Evolutionary conservation across 2,888 invertebrate species (phyloP).

Genomic region (Caenorhabditis sp.): DNA sequence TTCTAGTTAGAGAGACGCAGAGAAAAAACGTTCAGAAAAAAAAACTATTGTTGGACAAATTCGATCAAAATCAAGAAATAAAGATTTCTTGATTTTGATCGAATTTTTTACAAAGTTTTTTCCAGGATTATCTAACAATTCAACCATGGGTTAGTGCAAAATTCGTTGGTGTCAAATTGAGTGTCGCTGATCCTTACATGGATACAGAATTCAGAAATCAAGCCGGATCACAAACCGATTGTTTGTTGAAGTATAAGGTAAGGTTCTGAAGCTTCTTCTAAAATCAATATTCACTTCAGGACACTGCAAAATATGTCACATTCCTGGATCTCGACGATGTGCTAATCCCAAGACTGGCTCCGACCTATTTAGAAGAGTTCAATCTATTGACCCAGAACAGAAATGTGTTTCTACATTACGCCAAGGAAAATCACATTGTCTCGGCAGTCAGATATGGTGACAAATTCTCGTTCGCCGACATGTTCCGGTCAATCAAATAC

Average conservation of each 20-base stretch:
- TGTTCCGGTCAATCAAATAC: too few species aligned
- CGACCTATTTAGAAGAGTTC: slow-evolving; percentile 45
- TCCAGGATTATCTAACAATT: slow-evolving; percentile 42
- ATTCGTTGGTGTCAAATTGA: slow-evolving; percentile 17
- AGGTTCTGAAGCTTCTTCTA: background rate
- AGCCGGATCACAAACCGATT: slow-evolving; percentile 49
- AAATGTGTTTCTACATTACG: too few species aligned
- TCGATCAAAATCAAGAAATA: too few species aligned
- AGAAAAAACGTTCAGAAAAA: too few species aligned
- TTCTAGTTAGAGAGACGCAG: too few species aligned
- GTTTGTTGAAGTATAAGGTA: slow-evolving; percentile 49
- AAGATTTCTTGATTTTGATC: too few species aligned
- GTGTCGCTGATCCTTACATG: slow-evolving; percentile 32
- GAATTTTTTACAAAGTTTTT: background rate
- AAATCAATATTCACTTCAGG: too few species aligned
- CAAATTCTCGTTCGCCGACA: too few species aligned
- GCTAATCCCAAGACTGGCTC: slow-evolving; percentile 41
- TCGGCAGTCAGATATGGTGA: too few species aligned
- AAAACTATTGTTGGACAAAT: too few species aligned
- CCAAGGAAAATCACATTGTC: too few species aligned
- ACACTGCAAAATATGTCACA: slow-evolving; percentile 42
- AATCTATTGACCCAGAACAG: too few species aligned
- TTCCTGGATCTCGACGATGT: slow-evolving; percentile 53
- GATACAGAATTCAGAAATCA: slow-evolving; percentile 51
- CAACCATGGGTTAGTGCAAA: slow-evolving; percentile 47